phyloP scores from a whole-genome alignment of 2,888 invertebrate genomes.

The Philereme transversata region DNA sequence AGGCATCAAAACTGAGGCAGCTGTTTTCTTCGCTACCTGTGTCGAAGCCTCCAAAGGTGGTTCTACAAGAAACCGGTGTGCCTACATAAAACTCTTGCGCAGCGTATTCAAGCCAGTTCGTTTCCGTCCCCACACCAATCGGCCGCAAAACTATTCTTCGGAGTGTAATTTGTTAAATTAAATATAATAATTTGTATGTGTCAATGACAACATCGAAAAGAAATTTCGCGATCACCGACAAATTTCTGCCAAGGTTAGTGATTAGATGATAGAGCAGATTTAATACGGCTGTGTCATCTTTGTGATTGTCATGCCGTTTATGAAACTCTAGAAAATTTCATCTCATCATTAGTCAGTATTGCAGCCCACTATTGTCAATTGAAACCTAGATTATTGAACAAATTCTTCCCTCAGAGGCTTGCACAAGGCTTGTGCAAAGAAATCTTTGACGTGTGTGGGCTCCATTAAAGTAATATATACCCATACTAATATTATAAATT shows the following conservation, averaged over 20 bases:
- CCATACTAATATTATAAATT: too few species aligned
- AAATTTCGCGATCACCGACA: constrained; percentile 81
- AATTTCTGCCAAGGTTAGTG: constrained; percentile 81
- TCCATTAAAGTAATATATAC: too few species aligned
- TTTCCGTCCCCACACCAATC: constrained; percentile 53
- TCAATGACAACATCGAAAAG: constrained; percentile 83
- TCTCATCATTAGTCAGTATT: neutral
- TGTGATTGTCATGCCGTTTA: constrained; percentile 5
- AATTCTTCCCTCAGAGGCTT: too few species aligned
- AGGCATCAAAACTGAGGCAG: constrained; percentile 8
- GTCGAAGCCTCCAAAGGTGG: constrained; percentile 28
- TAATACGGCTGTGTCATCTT: constrained; percentile 10
- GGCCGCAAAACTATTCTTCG: constrained; percentile 65
- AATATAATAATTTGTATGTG: constrained; percentile 70
- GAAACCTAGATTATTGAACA: too few species aligned
- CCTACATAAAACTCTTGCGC: constrained; percentile 55
- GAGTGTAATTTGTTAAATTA: constrained; percentile 60
- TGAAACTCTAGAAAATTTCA: neutral
- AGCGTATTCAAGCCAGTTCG: constrained; percentile 52
- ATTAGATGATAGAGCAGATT: constrained; percentile 16
- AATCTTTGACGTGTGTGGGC: too few species aligned
- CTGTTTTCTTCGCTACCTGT: constrained; percentile 2
- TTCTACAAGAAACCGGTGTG: constrained; percentile 48
- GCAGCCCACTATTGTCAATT: too few species aligned
- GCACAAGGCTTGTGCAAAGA: too few species aligned